phyloP scores from a whole-genome alignment of 1,140 invertebrate genomes.

The Pseudomyrmex gracilis region DNA sequence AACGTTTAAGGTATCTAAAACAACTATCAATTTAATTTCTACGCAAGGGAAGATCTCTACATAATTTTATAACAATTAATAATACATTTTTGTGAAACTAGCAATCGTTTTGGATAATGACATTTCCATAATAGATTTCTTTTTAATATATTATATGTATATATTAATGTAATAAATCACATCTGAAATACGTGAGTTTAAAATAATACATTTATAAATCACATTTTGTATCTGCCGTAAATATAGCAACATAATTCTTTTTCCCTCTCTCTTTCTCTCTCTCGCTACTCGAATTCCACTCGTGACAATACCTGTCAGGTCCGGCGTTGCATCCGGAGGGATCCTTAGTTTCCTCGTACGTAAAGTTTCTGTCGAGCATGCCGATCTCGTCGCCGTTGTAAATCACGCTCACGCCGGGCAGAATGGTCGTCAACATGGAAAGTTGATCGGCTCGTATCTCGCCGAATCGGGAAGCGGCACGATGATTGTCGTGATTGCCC shows the following conservation, averaged over 20 bases:
- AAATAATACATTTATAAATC: constrained; percentile 9
- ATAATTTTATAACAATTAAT: no score
- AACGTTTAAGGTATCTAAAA: no score
- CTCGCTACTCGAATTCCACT: neutral
- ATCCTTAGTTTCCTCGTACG: constrained; percentile 85
- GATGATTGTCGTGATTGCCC: constrained; percentile 78
- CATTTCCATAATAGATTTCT: neutral
- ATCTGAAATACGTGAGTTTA: neutral
- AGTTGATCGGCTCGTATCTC: constrained; percentile 88
- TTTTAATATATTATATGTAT: neutral
- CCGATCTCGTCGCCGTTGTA: constrained; percentile 94
- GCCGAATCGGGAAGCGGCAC: constrained; percentile 85
- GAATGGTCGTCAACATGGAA: constrained; percentile 88
- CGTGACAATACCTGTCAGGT: constrained; percentile 57
- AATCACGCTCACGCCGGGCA: constrained; percentile 91
- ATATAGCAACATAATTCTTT: neutral
- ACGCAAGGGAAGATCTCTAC: no score
- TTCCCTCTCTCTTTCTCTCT: constrained; percentile 75
- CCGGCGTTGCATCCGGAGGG: constrained; percentile 84
- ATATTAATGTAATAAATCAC: neutral
- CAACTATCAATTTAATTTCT: no score
- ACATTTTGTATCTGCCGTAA: neutral
- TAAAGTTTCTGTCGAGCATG: constrained; percentile 87
- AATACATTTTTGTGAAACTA: no score
- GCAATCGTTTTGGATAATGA: no score